phyloP scores from a whole-genome alignment of 2,888 invertebrate genomes.

The Drosophila subsilvestris region DNA sequence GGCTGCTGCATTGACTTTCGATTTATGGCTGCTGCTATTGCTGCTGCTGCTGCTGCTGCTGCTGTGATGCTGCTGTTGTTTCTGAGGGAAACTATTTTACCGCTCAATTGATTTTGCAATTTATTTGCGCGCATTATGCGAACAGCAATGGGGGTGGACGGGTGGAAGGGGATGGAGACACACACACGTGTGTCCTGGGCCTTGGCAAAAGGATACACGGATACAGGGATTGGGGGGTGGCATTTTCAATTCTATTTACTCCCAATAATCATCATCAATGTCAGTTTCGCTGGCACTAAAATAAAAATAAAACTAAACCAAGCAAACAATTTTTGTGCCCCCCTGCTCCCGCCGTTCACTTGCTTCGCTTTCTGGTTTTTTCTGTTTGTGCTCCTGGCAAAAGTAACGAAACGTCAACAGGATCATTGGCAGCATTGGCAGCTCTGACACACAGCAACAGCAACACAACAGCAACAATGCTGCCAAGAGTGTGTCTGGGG shows the following conservation, averaged over 20 bases:
- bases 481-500: constrained; percentile 6
- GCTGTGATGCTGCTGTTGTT: constrained; percentile 44
- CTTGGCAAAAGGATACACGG: constrained; percentile 12
- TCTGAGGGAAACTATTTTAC: constrained; percentile 78
- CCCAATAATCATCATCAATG: constrained; percentile 83
- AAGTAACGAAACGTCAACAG: constrained; percentile 69
- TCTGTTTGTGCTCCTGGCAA: constrained; percentile 7
- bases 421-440: constrained; percentile 70
- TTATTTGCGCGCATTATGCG: constrained; percentile 78
- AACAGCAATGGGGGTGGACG: constrained; percentile 1
- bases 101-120: constrained; percentile 82
- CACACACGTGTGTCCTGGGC: constrained; percentile 35
- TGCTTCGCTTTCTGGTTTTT: neutral
- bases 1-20: constrained; percentile 39
- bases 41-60: constrained; percentile 53
- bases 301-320: constrained; percentile 60
- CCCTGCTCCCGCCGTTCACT: neutral
- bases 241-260: constrained; percentile 81
- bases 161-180: constrained; percentile 3
- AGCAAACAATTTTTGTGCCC: constrained; percentile 36
- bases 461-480: constrained; percentile 29
- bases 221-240: constrained; percentile 18
- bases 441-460: constrained; percentile 20
- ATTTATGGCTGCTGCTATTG: constrained; percentile 20
- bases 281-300: constrained; percentile 77